phyloP scores from a whole-genome alignment of 2,888 invertebrate genomes.

The Lamellibrachia columna region DNA sequence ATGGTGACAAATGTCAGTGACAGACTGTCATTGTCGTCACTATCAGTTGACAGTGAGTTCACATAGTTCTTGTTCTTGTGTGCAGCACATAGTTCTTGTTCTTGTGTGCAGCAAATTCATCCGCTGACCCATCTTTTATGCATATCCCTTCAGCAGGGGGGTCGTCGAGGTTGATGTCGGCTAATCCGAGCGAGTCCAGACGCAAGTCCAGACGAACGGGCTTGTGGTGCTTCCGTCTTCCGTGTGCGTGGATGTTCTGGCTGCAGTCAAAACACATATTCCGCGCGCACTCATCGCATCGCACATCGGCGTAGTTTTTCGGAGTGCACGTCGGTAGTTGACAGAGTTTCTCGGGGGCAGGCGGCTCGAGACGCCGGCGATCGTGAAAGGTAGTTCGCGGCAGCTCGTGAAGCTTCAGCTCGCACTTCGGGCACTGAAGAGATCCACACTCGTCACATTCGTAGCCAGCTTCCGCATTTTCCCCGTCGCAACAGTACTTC shows the following conservation, averaged over 20 bases:
- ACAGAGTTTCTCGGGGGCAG: constrained; percentile 56
- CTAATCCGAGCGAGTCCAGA: not conserved
- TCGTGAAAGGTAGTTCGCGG: constrained; percentile 58
- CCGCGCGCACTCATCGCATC: constrained; percentile 59
- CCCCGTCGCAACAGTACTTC: constrained; percentile 56
- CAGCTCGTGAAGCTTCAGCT: constrained; percentile 56
- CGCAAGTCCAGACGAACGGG: not conserved
- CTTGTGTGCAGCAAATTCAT: not conserved
- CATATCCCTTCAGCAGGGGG: not conserved
- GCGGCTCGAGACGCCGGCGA: constrained; percentile 50
- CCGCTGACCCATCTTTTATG: constrained; percentile 11
- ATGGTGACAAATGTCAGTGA: constrained; percentile 56
- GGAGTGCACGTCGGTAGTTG: constrained; percentile 53
- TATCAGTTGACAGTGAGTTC: constrained; percentile 52
- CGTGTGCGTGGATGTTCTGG: constrained; percentile 47
- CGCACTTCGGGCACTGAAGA: constrained; percentile 63
- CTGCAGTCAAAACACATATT: constrained; percentile 62
- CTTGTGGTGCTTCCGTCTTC: constrained; percentile 7
- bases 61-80: constrained; percentile 25
- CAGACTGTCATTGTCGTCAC: constrained; percentile 44
- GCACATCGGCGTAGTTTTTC: constrained; percentile 62
- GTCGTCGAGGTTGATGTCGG: not conserved
- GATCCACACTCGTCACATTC: constrained; percentile 62
- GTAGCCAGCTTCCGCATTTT: constrained; percentile 54
- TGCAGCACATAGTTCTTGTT: constrained; percentile 18